Base-by-base conservation (phyloP, 2,888 invertebrate species). In the Aradus depressus region DNA sequence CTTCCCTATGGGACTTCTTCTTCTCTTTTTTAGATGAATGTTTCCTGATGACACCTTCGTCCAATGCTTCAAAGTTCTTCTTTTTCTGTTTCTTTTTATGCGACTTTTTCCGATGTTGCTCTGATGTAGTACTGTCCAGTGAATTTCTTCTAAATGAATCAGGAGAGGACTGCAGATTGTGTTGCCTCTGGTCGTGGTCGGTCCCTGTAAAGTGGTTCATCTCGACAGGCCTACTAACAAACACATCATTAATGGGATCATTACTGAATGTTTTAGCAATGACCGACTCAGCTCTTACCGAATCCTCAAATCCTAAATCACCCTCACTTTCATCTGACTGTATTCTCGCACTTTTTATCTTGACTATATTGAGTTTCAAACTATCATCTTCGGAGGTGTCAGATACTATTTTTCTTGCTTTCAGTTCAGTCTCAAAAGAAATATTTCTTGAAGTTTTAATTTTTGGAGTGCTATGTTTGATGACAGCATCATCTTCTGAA, bases 61-160 rank as follows among this genome's bases (percentile, higher is more conserved):
- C 79, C 38, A 37, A 65, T 1, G 77, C 76, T 51, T 75, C 70
- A 6, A 77, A 73, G 58, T 73, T 76, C 64, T 85, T 87, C 23
- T 81, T 80, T 66, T 82, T 86, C 64, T 85, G 84, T 63, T 85
- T 87, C 72, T 86, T 87, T 67, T 85, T 87, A 64, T 87, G 87
- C 1, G 70, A 68, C 64, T 84, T 87, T 64, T 81, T 84, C 8
- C 84, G 67, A 55, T 58, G 67, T 67, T 59, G 44, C 34, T 57
- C 54, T 12, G 52, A 52, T 10, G 55, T 43, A 14, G 50, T 51
- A 42, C 54, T 56, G 32, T 60, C 58, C 25, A 58, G 34, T 25
- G 59, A 58, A 49, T 58, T 58, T 42, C 59, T 55, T 12, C 55
- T 51, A 34, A 57, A 54, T 3, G 53, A 50, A 23, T 53, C 53